Percentiles rank a stretch among this genome's conserved stretches.
These are phyloP conservation scores for Propsilocerus akamusi DNA, from an alignment of 1,140 invertebrate genomes.

Conservation along the genomic window DNA sequence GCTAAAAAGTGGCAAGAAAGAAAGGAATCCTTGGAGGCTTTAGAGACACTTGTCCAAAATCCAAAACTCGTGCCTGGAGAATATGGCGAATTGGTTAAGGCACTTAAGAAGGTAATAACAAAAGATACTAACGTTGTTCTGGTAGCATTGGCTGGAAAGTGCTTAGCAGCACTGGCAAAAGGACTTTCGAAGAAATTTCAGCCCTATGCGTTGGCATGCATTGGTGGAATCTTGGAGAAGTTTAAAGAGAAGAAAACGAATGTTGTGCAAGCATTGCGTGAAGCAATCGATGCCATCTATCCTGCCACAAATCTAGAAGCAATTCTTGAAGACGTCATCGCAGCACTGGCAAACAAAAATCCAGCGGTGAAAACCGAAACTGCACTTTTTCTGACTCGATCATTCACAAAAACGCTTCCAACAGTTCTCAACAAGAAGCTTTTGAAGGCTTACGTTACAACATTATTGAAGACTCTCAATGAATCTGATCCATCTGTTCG, in stretches of 20 bases:
- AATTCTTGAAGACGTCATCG: constrained; percentile 68
- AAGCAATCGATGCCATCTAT: constrained; percentile 86
- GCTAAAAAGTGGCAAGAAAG: constrained; percentile 96
- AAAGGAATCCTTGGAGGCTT: constrained; percentile 70
- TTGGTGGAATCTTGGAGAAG: constrained; percentile 76
- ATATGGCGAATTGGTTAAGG: constrained; percentile 75
- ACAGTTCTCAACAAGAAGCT: constrained; percentile 78
- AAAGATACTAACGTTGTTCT: constrained; percentile 95
- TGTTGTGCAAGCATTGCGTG: constrained; percentile 67
- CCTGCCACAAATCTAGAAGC: constrained; percentile 66
- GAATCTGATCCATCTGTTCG: constrained; percentile 60
- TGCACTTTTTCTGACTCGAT: constrained; percentile 67
- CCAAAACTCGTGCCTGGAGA: constrained; percentile 83
- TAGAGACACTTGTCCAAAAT: constrained; percentile 62
- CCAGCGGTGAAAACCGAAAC: constrained; percentile 88
- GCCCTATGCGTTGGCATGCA: constrained; percentile 59
- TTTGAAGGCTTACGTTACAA: constrained; percentile 65
- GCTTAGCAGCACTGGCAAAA: constrained; percentile 59
- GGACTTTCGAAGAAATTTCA: constrained; percentile 81
- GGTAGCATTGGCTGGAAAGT: constrained; percentile 72
- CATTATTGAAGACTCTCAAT: constrained; percentile 69
- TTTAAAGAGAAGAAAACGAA: constrained; percentile 95
- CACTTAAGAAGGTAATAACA: constrained; percentile 77
- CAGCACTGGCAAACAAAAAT: constrained; percentile 86
- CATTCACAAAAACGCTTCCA: constrained; percentile 62